Evolutionary conservation across 23 tunicate species (phyloP).

Genomic region (Pegea sp.): DNA sequence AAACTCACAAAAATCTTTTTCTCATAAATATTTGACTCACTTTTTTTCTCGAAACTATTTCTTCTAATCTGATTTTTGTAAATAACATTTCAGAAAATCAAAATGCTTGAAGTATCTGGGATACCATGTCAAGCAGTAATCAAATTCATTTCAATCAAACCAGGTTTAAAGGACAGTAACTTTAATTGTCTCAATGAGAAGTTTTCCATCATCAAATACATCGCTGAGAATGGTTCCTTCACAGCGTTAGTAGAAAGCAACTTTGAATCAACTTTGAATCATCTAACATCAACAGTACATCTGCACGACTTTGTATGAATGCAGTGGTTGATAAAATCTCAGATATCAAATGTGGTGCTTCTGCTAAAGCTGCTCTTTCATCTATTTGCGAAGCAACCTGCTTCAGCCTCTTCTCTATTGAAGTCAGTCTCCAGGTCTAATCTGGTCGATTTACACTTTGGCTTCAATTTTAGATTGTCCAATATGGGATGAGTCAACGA

Average conservation of each 20-base stretch:
- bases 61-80: too few relatives aligned
- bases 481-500: conserved; percentile 44
- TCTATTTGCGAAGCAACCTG: conserved; percentile 49
- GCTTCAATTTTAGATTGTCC: conserved; percentile 12
- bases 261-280: neutral
- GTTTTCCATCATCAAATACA: conserved; percentile 23
- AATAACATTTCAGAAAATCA: conserved; percentile 46
- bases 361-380: conserved; percentile 51
- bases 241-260: neutral
- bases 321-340: conserved; percentile 69
- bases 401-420: conserved; percentile 21
- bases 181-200: conserved; percentile 83
- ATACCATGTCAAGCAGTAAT: conserved; percentile 70
- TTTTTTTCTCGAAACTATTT: too few relatives aligned
- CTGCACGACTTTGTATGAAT: conserved; percentile 28
- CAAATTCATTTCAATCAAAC: conserved; percentile 45
- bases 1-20: too few relatives aligned
- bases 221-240: conserved; percentile 45
- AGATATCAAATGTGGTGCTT: conserved; percentile 55
- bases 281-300: conserved; percentile 18
- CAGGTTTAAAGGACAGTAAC: conserved; percentile 83
- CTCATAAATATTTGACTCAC: too few relatives aligned
- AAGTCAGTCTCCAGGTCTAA: too few relatives aligned
- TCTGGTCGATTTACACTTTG: neutral
- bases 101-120: conserved; percentile 8